Conservation (phyloP, 2,797 vertebrate genomes). For the Loris lydekkerianus region DNA sequence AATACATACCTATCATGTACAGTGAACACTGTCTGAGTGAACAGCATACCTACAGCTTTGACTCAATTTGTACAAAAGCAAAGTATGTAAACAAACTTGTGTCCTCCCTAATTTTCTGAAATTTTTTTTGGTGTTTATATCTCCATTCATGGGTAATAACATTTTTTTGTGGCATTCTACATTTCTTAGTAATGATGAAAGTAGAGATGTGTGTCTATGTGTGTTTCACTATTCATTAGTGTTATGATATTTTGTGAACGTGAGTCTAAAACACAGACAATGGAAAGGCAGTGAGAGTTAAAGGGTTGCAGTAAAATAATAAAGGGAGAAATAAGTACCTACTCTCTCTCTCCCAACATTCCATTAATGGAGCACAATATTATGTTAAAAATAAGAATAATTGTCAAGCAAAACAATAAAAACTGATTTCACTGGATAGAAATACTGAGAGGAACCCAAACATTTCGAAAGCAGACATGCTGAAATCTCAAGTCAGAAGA, state of each 20-base stretch:
- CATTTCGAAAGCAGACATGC: background rate
- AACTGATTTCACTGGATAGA: background rate
- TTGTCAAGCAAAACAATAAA: background rate
- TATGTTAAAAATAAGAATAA: conserved; percentile 11
- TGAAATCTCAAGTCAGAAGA: background rate
- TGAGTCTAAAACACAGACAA: background rate
- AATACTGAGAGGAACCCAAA: background rate
- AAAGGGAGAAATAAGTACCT: background rate
- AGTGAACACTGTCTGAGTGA: no score
- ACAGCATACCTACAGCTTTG: no score
- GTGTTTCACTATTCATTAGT: background rate
- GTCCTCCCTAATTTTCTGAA: no score
- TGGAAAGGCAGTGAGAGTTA: background rate
- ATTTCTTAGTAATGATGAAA: background rate
- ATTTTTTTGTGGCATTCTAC: background rate
- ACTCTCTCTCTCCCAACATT: background rate
- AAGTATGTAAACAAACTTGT: no score
- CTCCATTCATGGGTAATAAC: background rate
- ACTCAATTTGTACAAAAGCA: no score
- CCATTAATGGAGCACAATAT: background rate
- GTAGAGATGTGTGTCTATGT: background rate
- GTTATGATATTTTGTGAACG: background rate
- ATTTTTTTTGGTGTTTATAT: background rate
- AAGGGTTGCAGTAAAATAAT: background rate
- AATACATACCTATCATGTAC: no score